phyloP scores from a whole-genome alignment of 1,140 invertebrate genomes.

The Drosophila subobscura region DNA sequence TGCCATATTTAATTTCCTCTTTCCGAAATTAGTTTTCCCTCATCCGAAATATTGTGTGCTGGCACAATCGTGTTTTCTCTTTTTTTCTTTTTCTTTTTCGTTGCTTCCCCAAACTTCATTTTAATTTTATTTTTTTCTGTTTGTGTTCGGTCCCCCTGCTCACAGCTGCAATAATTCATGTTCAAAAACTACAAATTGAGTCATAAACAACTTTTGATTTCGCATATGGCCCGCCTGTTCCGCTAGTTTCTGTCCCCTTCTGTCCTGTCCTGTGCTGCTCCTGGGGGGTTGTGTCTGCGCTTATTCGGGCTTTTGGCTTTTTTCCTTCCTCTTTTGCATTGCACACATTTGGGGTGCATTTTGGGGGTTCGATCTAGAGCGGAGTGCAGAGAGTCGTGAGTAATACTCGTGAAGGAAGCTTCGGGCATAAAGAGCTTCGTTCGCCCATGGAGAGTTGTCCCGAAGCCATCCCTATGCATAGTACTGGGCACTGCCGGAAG shows the following conservation, averaged over 20 bases:
- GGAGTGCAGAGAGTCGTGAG: conserved; percentile 14
- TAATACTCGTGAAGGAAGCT: too few relatives aligned
- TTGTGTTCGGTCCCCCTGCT: conserved; percentile 20
- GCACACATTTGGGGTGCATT: conserved; percentile 61
- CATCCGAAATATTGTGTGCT: conserved; percentile 69
- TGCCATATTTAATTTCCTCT: conserved; percentile 82
- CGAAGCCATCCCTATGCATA: background rate
- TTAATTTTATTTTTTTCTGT: conserved; percentile 25
- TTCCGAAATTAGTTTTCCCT: conserved; percentile 78
- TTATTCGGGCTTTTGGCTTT: conserved; percentile 10
- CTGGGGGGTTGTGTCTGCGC: conserved; percentile 31
- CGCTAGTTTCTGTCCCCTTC: conserved; percentile 15
- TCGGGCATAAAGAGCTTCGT: too few relatives aligned
- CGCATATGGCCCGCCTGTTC: conserved; percentile 61
- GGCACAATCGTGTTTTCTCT: conserved; percentile 43
- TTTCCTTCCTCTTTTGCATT: conserved; percentile 20
- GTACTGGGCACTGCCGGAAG: conserved; percentile 40
- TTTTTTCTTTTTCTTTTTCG: conserved; percentile 11
- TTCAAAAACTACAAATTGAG: conserved; percentile 81
- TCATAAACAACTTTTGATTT: conserved; percentile 82
- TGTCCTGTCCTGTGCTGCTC: background rate
- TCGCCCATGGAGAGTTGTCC: conserved; percentile 10
- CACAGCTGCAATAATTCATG: conserved; percentile 80
- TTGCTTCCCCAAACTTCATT: conserved; percentile 24
- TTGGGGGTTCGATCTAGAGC: conserved; percentile 21